Percentiles rank a stretch among this genome's conserved stretches.
These are phyloP conservation scores for Dioctria rufipes DNA, from an alignment of 2,888 invertebrate genomes.

Conservation along the genomic window DNA sequence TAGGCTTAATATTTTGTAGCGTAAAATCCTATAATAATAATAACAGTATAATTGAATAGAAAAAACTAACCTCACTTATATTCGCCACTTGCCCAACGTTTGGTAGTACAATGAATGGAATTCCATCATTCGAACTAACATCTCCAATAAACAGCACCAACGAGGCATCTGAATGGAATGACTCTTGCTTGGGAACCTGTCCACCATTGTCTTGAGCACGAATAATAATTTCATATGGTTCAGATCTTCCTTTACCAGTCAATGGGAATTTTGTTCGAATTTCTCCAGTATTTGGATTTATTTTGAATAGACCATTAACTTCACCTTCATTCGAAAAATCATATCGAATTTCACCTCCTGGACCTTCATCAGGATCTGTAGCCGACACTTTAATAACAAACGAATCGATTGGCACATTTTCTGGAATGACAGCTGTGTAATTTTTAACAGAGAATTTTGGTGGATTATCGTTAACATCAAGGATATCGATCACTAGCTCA, in stretches of 20 bases:
- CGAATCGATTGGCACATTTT: slow-evolving; percentile 79
- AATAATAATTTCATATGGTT: slow-evolving; percentile 79
- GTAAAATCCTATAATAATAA: too few species aligned
- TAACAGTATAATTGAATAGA: not conserved
- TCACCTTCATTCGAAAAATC: slow-evolving; percentile 83
- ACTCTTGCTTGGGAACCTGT: slow-evolving; percentile 71
- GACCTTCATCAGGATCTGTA: slow-evolving; percentile 83
- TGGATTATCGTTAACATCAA: slow-evolving; percentile 86
- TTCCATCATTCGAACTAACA: slow-evolving; percentile 85
- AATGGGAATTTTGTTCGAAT: slow-evolving; percentile 78
- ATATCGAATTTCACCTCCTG: slow-evolving; percentile 80
- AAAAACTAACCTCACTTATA: slow-evolving; percentile 76
- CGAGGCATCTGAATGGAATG: slow-evolving; percentile 76
- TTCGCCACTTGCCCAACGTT: slow-evolving; percentile 79
- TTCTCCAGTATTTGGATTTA: slow-evolving; percentile 79
- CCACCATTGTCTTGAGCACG: slow-evolving; percentile 81
- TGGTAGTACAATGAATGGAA: slow-evolving; percentile 82
- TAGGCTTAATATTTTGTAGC: too few species aligned
- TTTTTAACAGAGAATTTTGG: slow-evolving; percentile 78
- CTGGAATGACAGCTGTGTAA: slow-evolving; percentile 83
- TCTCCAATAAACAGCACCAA: slow-evolving; percentile 82
- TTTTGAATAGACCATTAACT: slow-evolving; percentile 79
- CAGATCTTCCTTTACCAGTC: slow-evolving; percentile 83
- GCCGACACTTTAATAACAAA: slow-evolving; percentile 81
- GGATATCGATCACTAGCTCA: slow-evolving; percentile 78